Evolutionary conservation across 1,140 invertebrate species (phyloP), one percentile per base, ranked within the genome.

Genomic region (Atta colombica): DNA sequence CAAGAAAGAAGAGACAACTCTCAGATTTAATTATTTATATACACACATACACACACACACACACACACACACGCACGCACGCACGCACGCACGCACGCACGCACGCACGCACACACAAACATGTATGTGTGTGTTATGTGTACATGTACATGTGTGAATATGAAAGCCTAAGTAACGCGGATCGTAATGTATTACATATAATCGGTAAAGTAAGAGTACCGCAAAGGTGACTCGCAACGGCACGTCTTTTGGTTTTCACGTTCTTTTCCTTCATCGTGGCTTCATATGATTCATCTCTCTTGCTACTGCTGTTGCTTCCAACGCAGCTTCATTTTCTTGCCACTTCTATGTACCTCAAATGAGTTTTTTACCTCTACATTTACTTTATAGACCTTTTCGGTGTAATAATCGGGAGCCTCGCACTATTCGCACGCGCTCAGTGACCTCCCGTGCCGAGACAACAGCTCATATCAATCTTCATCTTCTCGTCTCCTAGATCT

Each of bases 311-410:
- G 58, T 3, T 45, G 60, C 39, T 51, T 55, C 31, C 49, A 68
- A 45, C 14, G 53, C 80, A 21, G 35, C 78, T 12, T 49, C 65
- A 25, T 51, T 53, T 25, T 35, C 31, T 25, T 60, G 55, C 28
- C 16, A 58, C 35, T 49, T 72, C 35, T 45, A 35, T 39, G n/a
- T 51, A 61, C 18, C 28, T 63, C 69, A 21, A 84, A 51, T 84
- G 69, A 75, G 80, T 84, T 84, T 74, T 45, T 84, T 84, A 55
- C 69, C 69, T 84, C 69, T 18, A 18, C 39, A 28, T 12, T 82
- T 45, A 28, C 53, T 60, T 84, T 75, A 61, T 18, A 63, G 39
- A 84, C 25, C 55, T 84, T 84, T 84, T 84, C 69, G 80, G 55
- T 84, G 14, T 68, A 55, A 68, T 68, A 55, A 68, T 39, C 77